phyloP scores from a whole-genome alignment of 2,888 invertebrate genomes.

The Nysson spinosus region DNA sequence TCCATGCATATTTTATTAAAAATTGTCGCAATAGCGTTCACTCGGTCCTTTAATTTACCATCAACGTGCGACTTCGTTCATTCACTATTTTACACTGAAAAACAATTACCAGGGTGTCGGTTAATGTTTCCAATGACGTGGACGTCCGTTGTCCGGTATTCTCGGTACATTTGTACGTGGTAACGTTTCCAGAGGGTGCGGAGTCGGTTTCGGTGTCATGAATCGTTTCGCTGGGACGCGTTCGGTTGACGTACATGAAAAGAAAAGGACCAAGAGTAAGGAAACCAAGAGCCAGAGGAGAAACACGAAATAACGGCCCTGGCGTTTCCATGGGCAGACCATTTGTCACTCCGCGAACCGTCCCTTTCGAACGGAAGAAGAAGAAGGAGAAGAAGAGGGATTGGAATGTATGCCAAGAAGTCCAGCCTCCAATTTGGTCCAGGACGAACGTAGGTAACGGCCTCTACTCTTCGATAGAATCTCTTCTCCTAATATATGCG shows the following conservation, averaged over 20 bases:
- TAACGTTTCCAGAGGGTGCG: too few relatives aligned
- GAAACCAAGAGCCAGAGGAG: constrained; percentile 20
- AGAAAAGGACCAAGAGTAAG: background rate
- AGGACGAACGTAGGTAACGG: constrained; percentile 62
- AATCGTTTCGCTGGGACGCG: background rate
- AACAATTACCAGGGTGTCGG: too few relatives aligned
- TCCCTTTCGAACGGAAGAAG: constrained; percentile 55
- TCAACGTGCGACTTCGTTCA: too few relatives aligned
- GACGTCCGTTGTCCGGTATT: too few relatives aligned
- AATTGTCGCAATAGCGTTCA: too few relatives aligned
- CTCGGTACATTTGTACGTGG: too few relatives aligned
- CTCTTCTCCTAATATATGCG: constrained; percentile 49
- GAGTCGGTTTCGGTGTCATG: background rate
- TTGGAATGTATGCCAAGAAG: constrained; percentile 57
- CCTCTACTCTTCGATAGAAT: constrained; percentile 54
- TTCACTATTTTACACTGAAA: too few relatives aligned
- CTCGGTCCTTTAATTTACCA: too few relatives aligned
- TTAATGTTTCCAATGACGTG: too few relatives aligned
- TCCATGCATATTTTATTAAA: too few relatives aligned
- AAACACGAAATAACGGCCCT: constrained; percentile 57
- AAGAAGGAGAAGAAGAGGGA: too few relatives aligned
- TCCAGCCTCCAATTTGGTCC: constrained; percentile 64
- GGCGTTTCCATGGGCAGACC: constrained; percentile 46
- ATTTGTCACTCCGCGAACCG: constrained; percentile 58
- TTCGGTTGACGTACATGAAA: background rate